Base-by-base conservation (phyloP, 2,888 invertebrate genomes). In the Drosophila setosimentum region DNA sequence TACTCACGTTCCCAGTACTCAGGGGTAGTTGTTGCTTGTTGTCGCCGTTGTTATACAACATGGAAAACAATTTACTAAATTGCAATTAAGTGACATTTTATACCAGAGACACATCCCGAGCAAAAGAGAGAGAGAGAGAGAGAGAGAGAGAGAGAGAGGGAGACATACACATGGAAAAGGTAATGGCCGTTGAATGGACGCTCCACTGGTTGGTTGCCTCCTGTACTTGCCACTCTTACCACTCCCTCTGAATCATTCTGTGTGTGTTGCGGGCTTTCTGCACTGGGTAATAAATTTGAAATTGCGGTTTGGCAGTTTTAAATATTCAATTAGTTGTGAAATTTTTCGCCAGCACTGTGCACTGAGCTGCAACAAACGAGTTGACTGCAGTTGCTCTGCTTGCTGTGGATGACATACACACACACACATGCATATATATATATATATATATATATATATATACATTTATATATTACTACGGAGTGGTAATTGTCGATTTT, bases 51-150 rank as follows among this genome's bases (percentile, higher is more conserved):
- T 85, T 89, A 81, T 85, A 82, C 83, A 82, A 87, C 82, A 87
- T 83, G 87, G 86, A 87, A 91, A 91, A 89, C 92, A 91, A 91
- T 91, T 92, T 91, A 91, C 86, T 91, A 91, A 91, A 92, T 92
- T 91, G 91, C 92, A 91, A 90, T 91, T 91, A 91, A 91, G 90
- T 90, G 90, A 90, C 90, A 91, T 90, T 91, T 91, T 91, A 83
- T 83, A 80, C 87, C 64, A 69, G 57, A 68, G 40, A 33, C 37
- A 61, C 49, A 42, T 62, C 29, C 50, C 35, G 30, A 40, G n/a
- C 21, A 35, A 33, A 33, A 11, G 30, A n/a, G 35, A 24, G 24
- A 16, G 21, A 16, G n/a, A 18, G 11, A 35, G 37, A 21, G 27
- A 37, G 24, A 6, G 29, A 32, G 11, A 18, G 24, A 35, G 11